A percentile compares a stretch with the other conserved stretches of the same genome.
phyloP scores from a whole-genome alignment of 2,888 invertebrate species.

The Agrochola litura region DNA sequence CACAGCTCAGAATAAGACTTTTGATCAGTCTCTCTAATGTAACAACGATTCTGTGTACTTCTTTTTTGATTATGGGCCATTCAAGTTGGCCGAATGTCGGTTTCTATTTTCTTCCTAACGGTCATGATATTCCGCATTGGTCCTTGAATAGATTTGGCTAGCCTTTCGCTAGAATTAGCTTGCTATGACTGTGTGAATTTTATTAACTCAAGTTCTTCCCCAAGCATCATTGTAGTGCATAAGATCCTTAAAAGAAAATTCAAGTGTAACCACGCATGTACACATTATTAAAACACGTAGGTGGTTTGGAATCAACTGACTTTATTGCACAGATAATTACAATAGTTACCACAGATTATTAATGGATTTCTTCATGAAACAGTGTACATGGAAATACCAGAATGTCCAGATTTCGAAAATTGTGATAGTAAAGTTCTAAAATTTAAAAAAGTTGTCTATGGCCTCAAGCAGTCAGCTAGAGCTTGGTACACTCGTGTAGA shows the following conservation, averaged over 20 bases:
- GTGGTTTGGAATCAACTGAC: too few species aligned
- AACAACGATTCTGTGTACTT: neutral
- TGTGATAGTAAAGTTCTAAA: too few species aligned
- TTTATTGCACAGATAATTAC: too few species aligned
- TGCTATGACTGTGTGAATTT: neutral
- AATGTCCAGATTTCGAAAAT: too few species aligned
- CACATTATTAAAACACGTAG: too few species aligned
- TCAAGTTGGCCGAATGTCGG: neutral
- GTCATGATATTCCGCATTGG: neutral
- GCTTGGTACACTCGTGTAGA: too few species aligned
- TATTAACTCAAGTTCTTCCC: neutral
- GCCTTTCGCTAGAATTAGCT: neutral
- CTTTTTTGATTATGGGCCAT: neutral
- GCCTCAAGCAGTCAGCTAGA: too few species aligned
- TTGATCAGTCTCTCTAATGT: neutral
- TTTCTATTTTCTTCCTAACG: neutral
- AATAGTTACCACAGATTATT: too few species aligned
- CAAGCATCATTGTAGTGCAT: neutral
- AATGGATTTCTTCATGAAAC: too few species aligned
- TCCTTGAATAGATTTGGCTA: neutral
- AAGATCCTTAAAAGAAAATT: neutral
- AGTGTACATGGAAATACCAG: too few species aligned
- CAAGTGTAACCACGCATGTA: neutral
- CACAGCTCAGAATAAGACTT: neutral
- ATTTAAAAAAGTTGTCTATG: too few species aligned